Evolutionary conservation across 2,888 invertebrate genomes (phyloP).

Genomic region (Melieria crassipennis): DNA sequence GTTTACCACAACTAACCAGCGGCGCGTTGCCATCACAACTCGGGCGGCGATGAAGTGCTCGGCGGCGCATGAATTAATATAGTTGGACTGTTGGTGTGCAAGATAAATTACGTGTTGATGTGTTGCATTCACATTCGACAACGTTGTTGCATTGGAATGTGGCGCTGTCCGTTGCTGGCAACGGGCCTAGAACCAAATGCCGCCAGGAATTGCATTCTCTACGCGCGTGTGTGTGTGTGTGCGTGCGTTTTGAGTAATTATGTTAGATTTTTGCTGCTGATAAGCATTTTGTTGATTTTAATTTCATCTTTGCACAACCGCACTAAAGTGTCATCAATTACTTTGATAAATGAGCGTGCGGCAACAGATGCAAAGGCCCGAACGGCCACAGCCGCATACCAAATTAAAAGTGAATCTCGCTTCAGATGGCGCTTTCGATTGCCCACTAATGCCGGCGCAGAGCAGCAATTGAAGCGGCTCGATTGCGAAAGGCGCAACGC

Average conservation of each 20-base stretch:
- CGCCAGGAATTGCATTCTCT: constrained; percentile 15
- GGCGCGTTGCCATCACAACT: neutral
- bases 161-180: constrained; percentile 1
- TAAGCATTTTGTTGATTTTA: constrained; percentile 51
- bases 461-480: no score
- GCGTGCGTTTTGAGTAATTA: constrained; percentile 44
- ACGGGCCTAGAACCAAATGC: neutral
- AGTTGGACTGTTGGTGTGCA: neutral
- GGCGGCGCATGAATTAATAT: no score
- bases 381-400: no score
- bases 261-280: constrained; percentile 46
- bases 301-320: constrained; percentile 39
- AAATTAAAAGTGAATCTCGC: no score
- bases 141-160: constrained; percentile 20
- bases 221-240: neutral
- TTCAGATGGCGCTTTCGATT: no score
- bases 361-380: no score
- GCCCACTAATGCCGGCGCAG: no score
- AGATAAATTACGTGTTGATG: constrained; percentile 29
- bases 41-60: no score
- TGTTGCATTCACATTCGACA: neutral
- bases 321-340: constrained; percentile 44
- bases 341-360: constrained; percentile 42
- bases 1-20: no score
- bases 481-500: no score